Percentiles rank a stretch among this genome's conserved stretches.
These are phyloP conservation scores for Gasterosteus nipponicus DNA, from an alignment of 2,113 vertebrate species.

Conservation along the genomic window DNA sequence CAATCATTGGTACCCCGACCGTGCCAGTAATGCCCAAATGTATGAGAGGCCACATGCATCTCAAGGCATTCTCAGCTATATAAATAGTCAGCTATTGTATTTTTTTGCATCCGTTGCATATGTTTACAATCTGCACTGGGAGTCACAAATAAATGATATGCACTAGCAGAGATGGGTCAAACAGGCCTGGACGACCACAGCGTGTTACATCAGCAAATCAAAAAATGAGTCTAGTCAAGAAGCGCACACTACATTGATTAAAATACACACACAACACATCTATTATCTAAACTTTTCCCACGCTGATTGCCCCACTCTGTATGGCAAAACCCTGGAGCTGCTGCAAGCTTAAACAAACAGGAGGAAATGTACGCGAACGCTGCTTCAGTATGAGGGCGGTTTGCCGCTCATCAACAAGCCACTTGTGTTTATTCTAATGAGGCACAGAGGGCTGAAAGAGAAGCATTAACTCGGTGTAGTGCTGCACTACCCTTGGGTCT, in stretches of 20 bases:
- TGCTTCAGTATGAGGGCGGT: slow-evolving; percentile 29
- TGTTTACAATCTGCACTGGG: slow-evolving; percentile 70
- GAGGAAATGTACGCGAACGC: slow-evolving; percentile 24
- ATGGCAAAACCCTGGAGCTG: slow-evolving; percentile 22
- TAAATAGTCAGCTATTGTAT: slow-evolving; percentile 81
- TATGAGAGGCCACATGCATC: slow-evolving; percentile 58
- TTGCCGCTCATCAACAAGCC: slow-evolving; percentile 46
- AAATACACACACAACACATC: slow-evolving; percentile 1
- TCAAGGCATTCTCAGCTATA: slow-evolving; percentile 70
- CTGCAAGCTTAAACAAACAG: slow-evolving; percentile 29
- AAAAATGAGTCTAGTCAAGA: slow-evolving; percentile 32
- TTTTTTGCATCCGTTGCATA: slow-evolving; percentile 76
- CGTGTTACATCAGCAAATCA: slow-evolving; percentile 25
- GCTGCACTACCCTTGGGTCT: slow-evolving; percentile 38
- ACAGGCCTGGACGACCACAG: slow-evolving; percentile 16
- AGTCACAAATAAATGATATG: slow-evolving; percentile 61
- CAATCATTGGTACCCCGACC: slow-evolving; percentile 15
- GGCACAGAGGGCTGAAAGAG: slow-evolving; percentile 54
- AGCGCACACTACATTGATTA: slow-evolving; percentile 16
- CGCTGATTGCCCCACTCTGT: slow-evolving; percentile 12
- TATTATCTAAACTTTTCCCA: slow-evolving; percentile 32
- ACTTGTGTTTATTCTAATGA: slow-evolving; percentile 69
- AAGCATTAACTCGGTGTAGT: slow-evolving; percentile 38
- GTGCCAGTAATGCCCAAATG: slow-evolving; percentile 44
- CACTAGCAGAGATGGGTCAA: slow-evolving; percentile 30